phyloP scores from a whole-genome alignment of 1,140 invertebrate genomes.

The Dryas iulia region DNA sequence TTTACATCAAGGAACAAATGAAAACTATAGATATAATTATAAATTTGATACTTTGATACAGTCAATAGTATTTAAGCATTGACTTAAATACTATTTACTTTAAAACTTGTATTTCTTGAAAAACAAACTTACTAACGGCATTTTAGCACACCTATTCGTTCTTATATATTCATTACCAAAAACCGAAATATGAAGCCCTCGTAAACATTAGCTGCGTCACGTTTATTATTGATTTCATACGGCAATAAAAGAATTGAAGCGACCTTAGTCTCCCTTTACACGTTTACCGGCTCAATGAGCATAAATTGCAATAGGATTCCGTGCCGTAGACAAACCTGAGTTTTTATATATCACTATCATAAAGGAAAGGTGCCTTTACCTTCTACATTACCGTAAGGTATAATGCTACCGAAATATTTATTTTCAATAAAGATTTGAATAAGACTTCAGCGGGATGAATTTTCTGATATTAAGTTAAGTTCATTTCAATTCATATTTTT shows the following conservation, averaged over 20 bases:
- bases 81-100: too few relatives aligned
- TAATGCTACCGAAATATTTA: neutral
- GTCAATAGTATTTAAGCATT: too few relatives aligned
- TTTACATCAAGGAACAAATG: too few relatives aligned
- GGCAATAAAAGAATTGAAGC: slow-evolving; percentile 73
- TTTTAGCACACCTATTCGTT: too few relatives aligned
- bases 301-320: slow-evolving; percentile 78
- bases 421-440: slow-evolving; percentile 18
- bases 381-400: neutral
- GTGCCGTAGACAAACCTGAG: slow-evolving; percentile 57
- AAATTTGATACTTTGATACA: neutral
- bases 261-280: slow-evolving; percentile 67
- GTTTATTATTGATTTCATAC: slow-evolving; percentile 66
- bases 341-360: slow-evolving; percentile 49
- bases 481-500: neutral
- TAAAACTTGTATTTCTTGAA: too few relatives aligned
- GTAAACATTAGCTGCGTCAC: slow-evolving; percentile 53
- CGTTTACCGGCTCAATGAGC: slow-evolving; percentile 71
- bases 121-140: too few relatives aligned
- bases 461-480: neutral
- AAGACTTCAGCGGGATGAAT: neutral
- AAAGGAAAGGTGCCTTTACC: slow-evolving; percentile 42
- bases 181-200: slow-evolving; percentile 4
- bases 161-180: neutral
- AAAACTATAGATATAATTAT: neutral